These are phyloP conservation scores for Zaprionus vittiger DNA, from an alignment of 1,140 invertebrate genomes.

Conservation along the genomic window DNA sequence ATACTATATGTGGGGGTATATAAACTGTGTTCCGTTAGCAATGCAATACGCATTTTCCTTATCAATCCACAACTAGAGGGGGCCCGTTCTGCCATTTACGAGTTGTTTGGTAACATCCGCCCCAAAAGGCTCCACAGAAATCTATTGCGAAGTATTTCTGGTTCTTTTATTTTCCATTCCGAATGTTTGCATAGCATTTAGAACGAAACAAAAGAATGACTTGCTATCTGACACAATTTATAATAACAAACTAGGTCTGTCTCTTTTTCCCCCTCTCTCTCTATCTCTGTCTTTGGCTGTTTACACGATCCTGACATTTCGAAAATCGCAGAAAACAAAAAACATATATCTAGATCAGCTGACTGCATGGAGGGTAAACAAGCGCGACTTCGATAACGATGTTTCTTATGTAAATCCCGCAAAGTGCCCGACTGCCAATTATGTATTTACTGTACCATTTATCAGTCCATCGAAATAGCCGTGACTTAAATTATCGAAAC, in stretches of 20 bases:
- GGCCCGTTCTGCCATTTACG: constrained; percentile 3
- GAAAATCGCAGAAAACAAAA: background rate
- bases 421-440: constrained; percentile 24
- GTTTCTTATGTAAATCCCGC: constrained; percentile 31
- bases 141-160: constrained; percentile 36
- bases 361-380: constrained; percentile 22
- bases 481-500: constrained; percentile 38
- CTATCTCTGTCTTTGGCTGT: background rate
- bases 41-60: constrained; percentile 78
- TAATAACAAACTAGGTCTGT: constrained; percentile 2
- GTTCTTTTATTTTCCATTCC: background rate
- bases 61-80: constrained; percentile 34
- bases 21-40: constrained; percentile 38
- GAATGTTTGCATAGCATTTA: constrained; percentile 27
- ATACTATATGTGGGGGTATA: constrained; percentile 6
- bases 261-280: too few species aligned
- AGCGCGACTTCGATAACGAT: constrained; percentile 4
- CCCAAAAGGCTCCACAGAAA: constrained; percentile 22
- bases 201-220: constrained; percentile 4
- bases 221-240: constrained; percentile 7
- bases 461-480: constrained; percentile 36
- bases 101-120: constrained; percentile 42
- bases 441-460: constrained; percentile 37
- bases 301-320: constrained; percentile 8
- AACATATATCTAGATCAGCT: constrained; percentile 17